Evolutionary conservation across 2,888 invertebrate species (phyloP), one percentile per base, ranked within the genome.

Genomic region (Diadegma fenestrale): DNA sequence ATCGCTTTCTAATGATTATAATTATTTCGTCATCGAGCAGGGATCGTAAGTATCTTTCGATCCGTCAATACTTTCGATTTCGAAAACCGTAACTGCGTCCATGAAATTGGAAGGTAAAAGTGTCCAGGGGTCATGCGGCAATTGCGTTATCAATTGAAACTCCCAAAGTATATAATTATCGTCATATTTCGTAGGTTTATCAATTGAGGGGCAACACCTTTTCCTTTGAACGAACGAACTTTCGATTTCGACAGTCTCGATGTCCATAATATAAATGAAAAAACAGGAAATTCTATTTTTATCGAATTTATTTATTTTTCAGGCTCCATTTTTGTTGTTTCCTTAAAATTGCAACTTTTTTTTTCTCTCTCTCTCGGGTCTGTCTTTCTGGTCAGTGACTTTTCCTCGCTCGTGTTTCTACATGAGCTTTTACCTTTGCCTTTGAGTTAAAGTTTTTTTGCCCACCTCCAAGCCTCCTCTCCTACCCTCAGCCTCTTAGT

Each of bases 341-440:
- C n/a, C 26, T 63, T 43, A 17, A n/a, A 63, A 37, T n/a, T n/a
- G 61, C 8, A n/a, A 33, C 26, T 64, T 17, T 14, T 64, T 48
- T 43, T 19, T 1, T 51, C 22, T 54, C 41, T 41, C 58, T 43
- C 7, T 37, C 41, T 66, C 1, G 7, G 8, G 26, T 64, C 61
- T 45, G 58, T 19, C 78, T 61, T 19, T n/a, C 19, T 73, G 73
- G 63, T 63, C 80, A 72, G 48, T 72, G 63, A 80, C 71, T 64
- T 22, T 54, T 48, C 48, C 63, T 10, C 48, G 33, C 72, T 51
- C 51, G 17, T 19, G 61, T 30, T n/a, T 64, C 64, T 58, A 14
- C 33, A 61, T 43, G 58, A 43, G 51, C 63, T 72, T 68, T 75
- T 75, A 45, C 43, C 41, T 71, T 71, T 71, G 63, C 63, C 75